phyloP scores from a whole-genome alignment of 2,797 vertebrate genomes.

The Propithecus perrieri region DNA sequence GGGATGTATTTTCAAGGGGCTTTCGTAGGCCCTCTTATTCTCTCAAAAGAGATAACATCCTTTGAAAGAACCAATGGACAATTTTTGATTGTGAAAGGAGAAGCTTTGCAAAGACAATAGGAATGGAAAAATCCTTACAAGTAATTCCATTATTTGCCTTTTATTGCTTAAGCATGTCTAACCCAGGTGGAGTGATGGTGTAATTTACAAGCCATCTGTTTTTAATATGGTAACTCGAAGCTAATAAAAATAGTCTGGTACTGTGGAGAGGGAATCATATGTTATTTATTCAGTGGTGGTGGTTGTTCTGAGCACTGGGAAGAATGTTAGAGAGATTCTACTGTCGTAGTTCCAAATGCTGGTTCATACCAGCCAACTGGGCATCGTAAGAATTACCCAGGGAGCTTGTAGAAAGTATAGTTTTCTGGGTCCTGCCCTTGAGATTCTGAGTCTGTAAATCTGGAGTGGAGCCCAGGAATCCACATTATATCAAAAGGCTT shows the following conservation, averaged over 20 bases:
- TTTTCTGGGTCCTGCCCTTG: neutral
- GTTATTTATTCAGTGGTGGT: neutral
- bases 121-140: neutral
- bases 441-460: neutral
- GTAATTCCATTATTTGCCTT: conserved; percentile 28
- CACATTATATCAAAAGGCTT: neutral
- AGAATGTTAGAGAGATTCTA: neutral
- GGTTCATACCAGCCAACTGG: neutral
- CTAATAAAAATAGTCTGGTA: conserved; percentile 39
- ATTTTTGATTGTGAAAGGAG: neutral
- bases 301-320: neutral
- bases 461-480: neutral
- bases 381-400: neutral
- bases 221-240: conserved; percentile 45
- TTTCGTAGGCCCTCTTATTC: neutral
- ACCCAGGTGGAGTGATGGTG: neutral
- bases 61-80: neutral
- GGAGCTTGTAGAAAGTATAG: neutral
- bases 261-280: neutral
- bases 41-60: neutral
- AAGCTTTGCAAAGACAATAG: neutral
- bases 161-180: neutral
- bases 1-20: neutral
- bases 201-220: conserved; percentile 51
- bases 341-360: neutral